Evolutionary conservation across 2,888 invertebrate species (phyloP).

Genomic region (Leptopilina syphax): DNA sequence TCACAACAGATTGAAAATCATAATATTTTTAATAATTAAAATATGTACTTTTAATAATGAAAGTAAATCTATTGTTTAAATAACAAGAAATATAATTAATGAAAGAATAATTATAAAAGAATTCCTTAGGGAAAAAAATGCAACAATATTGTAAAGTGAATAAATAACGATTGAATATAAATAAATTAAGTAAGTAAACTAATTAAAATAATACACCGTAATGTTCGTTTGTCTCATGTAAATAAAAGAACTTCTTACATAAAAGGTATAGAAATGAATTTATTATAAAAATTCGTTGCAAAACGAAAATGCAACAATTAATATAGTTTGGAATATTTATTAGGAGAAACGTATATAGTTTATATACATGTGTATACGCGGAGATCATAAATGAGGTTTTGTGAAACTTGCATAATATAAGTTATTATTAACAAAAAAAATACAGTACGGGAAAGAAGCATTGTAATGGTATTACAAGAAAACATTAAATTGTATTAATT

Average conservation of each 20-base stretch:
- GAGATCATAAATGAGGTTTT: slow-evolving; percentile 16
- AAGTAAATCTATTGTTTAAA: no score
- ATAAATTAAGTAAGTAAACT: background rate
- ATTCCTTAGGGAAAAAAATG: background rate
- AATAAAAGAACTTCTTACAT: background rate
- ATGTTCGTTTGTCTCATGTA: background rate
- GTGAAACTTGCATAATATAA: slow-evolving; percentile 29
- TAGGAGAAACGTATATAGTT: slow-evolving; percentile 19
- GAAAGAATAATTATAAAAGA: background rate
- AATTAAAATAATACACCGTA: background rate
- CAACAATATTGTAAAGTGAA: background rate
- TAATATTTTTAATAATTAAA: no score
- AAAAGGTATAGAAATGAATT: slow-evolving; percentile 22
- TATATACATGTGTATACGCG: background rate
- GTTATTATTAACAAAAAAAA: background rate
- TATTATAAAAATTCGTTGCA: slow-evolving; percentile 16
- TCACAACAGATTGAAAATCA: no score
- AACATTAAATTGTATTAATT: slow-evolving; percentile 24
- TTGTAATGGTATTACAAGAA: slow-evolving; percentile 7
- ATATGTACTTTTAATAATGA: no score
- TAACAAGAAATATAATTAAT: background rate
- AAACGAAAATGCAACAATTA: slow-evolving; percentile 25
- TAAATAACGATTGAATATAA: background rate
- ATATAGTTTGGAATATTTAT: slow-evolving; percentile 27
- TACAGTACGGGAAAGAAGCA: background rate